Evolutionary conservation across 2,797 vertebrate species (phyloP).

Genomic region (Silurus aristotelis): DNA sequence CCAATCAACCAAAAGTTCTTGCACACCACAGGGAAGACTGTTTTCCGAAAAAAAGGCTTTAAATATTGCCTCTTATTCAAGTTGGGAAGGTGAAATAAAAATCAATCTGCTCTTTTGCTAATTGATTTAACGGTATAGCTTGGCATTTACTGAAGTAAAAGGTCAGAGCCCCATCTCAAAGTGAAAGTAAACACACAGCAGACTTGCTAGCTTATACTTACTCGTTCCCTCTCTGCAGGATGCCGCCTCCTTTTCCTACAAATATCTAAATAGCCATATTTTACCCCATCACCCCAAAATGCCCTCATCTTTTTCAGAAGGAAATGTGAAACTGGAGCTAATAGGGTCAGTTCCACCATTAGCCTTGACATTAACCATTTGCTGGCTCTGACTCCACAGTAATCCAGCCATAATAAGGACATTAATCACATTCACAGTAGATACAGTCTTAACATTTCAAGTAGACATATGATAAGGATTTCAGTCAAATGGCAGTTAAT

Average conservation of each 20-base stretch:
- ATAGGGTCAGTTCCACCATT: conserved; percentile 49
- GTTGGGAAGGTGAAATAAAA: conserved; percentile 32
- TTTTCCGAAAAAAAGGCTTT: conserved; percentile 27
- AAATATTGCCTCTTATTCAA: conserved; percentile 33
- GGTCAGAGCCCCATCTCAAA: conserved; percentile 61
- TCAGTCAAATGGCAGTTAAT: conserved; percentile 19
- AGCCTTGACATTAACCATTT: conserved; percentile 50
- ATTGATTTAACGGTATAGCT: conserved; percentile 59
- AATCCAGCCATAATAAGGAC: conserved; percentile 28
- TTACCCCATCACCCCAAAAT: conserved; percentile 36
- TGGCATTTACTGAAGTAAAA: conserved; percentile 64
- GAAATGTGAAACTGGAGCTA: conserved; percentile 46
- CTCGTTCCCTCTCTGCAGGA: conserved; percentile 34
- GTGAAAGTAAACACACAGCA: conserved; percentile 63
- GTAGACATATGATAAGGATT: conserved; percentile 20
- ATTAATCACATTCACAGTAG: conserved; percentile 43
- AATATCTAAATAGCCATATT: conserved; percentile 52
- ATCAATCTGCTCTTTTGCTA: conserved; percentile 50
- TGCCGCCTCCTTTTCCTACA: conserved; percentile 46
- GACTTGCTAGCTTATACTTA: conserved; percentile 32
- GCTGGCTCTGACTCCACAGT: conserved; percentile 34
- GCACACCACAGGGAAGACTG: conserved; percentile 3
- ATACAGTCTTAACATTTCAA: conserved; percentile 18
- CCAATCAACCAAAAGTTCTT: conserved; percentile 24
- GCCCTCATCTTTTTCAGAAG: conserved; percentile 35